Evolutionary conservation across 2,113 vertebrate species (phyloP), one percentile per base, ranked within the genome.

Genomic region (Clarias magur): DNA sequence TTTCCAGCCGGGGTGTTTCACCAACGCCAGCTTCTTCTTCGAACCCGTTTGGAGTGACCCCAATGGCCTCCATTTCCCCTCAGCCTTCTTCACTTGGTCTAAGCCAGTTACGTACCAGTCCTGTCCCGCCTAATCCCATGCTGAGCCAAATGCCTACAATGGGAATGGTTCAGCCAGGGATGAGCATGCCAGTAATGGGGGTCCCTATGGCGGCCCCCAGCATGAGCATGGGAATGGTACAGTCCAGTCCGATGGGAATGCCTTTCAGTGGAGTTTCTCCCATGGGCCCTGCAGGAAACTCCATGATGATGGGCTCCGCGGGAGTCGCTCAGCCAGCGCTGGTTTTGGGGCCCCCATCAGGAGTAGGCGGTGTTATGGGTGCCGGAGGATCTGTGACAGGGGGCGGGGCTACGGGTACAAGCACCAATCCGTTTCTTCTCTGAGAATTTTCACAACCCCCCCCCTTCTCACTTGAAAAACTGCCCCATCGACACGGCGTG

Each of bases 51-150:
- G 92, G 94, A 15, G 91, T 90, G 73, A 91, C 93, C 48, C 42
- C 94, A 76, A 92, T 95, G 93, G 91, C 91, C 84, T 94, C 93
- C 42, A 94, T 95, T 86, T 94, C 93, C 25, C 90, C 95, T 65
- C 93, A 93, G 92, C 93, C 93, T 59, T 95, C 96, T 0, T 96
- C 96, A 0, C 95, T 98, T n/a, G 96, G 96, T 73, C 93, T 98
- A 88, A 97, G 95, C 59, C 93, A 96, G 89, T 96, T 98, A 38
- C 97, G 96, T 60, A 94, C 95, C 93, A 98, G 97, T 86, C 97
- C 97, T 0, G 96, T 96, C 83, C 96, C 96, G 85, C 95, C 95
- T 0, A 93, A 96, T 75, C 93, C 95, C 88, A 95, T 96, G 94
- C 91, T 95, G 85, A 91, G 94, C 91, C 92, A 90, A 75, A 91